Percentiles rank a stretch among this genome's conserved stretches.
These are phyloP conservation scores for Neria commutata DNA, from an alignment of 2,888 invertebrate genomes.

Conservation along the genomic window DNA sequence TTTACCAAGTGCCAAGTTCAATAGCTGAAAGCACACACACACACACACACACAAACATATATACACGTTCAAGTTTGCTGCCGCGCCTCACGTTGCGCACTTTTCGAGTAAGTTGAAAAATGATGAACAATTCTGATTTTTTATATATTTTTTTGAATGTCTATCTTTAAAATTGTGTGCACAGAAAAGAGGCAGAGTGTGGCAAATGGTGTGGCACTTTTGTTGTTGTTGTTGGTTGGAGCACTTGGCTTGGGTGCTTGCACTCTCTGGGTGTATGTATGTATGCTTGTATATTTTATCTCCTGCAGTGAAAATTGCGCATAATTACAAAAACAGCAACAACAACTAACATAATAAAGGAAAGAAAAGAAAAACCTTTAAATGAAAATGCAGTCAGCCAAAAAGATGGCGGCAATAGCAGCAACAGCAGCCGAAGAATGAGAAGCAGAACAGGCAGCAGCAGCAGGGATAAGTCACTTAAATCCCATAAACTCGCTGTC, in stretches of 20 bases:
- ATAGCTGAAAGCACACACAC: slow-evolving; percentile 34
- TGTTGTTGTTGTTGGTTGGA: neutral
- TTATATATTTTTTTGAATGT: neutral
- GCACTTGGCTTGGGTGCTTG: neutral
- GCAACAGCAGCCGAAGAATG: no score
- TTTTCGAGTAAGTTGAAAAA: no score
- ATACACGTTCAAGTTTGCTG: no score
- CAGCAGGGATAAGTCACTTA: no score
- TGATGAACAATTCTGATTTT: neutral
- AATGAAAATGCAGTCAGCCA: slow-evolving; percentile 3
- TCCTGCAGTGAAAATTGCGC: slow-evolving; percentile 36
- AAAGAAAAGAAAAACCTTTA: slow-evolving; percentile 18
- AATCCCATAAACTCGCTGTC: no score
- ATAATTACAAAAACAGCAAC: slow-evolving; percentile 29
- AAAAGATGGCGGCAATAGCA: no score
- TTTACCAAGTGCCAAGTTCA: slow-evolving; percentile 48
- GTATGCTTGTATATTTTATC: no score
- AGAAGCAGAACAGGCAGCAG: no score
- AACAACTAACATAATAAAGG: slow-evolving; percentile 12
- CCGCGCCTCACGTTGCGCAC: no score
- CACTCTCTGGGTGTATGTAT: no score
- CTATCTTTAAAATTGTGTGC: neutral
- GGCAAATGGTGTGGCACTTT: neutral
- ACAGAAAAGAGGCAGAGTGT: neutral
- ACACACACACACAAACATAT: no score